Percentiles rank a stretch among this genome's conserved stretches.
phyloP scores from a whole-genome alignment of 2,797 vertebrate species.

The Pteronotus mesoamericanus region DNA sequence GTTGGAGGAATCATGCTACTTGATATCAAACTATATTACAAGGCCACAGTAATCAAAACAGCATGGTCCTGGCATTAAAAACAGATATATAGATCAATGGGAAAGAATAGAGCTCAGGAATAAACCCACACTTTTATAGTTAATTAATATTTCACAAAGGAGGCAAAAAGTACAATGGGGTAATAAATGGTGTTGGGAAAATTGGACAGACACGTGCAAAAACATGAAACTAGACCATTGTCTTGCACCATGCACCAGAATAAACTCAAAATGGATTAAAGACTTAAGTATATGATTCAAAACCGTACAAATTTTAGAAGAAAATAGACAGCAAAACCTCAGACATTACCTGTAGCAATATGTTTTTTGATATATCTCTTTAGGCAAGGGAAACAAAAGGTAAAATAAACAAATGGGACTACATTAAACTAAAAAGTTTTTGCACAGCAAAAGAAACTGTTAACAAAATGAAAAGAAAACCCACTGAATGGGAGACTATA shows the following conservation, averaged over 20 bases:
- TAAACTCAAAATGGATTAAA: background rate
- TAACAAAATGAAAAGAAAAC: no score
- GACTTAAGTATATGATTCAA: background rate
- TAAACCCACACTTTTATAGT: background rate
- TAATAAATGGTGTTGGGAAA: background rate
- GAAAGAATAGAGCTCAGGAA: background rate
- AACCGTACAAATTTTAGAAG: background rate
- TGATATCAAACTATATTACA: background rate
- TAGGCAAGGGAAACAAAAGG: no score
- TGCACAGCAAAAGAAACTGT: no score
- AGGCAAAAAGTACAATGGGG: background rate
- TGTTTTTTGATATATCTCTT: background rate
- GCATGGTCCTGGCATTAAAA: background rate
- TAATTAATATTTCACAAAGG: background rate
- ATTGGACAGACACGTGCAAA: background rate
- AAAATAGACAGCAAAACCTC: background rate
- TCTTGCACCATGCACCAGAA: background rate
- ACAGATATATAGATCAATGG: background rate
- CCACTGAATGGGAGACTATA: no score
- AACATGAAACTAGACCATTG: background rate
- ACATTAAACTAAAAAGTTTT: no score
- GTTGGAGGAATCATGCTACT: background rate
- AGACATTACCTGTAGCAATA: background rate
- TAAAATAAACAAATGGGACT: no score
- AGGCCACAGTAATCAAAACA: background rate